Evolutionary conservation across 2,113 vertebrate genomes (phyloP).

Genomic region (Sceloporus tristichus): DNA sequence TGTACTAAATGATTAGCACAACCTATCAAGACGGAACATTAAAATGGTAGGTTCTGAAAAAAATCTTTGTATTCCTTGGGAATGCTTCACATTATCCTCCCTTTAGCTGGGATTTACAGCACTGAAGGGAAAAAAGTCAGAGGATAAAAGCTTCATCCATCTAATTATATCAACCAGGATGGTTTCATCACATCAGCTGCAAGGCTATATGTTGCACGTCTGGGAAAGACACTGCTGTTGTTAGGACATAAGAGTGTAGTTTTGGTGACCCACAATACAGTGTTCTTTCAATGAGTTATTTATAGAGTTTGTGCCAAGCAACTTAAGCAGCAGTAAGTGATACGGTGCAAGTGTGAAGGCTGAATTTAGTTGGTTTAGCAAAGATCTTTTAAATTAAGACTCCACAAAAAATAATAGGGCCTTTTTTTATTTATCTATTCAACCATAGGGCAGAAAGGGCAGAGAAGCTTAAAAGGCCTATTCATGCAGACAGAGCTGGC

Average conservation of each 20-base stretch:
- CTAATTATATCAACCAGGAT: conserved; percentile 16
- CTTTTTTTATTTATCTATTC: conserved; percentile 66
- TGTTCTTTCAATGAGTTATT: conserved; percentile 46
- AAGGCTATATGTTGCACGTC: conserved; percentile 12
- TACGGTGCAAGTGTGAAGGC: conserved; percentile 48
- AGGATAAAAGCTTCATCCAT: conserved; percentile 47
- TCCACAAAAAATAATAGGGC: conserved; percentile 58
- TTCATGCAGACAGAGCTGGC: conserved; percentile 60
- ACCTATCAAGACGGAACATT: conserved; percentile 17
- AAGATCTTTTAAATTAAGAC: conserved; percentile 57
- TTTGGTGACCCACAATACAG: conserved; percentile 38
- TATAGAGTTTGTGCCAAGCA: conserved; percentile 55
- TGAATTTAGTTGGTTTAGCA: conserved; percentile 57
- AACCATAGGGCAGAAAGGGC: conserved; percentile 57
- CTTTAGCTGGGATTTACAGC: conserved; percentile 36
- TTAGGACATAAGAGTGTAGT: conserved; percentile 28
- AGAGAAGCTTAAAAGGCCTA: conserved; percentile 64
- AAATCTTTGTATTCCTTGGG: conserved; percentile 32
- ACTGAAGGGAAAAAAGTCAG: conserved; percentile 38
- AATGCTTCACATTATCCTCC: conserved; percentile 45
- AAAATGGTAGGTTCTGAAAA: conserved; percentile 30
- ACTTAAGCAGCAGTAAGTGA: conserved; percentile 52
- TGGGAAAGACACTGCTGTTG: conserved; percentile 24
- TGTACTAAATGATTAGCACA: conserved; percentile 12
- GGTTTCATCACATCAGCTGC: conserved; percentile 25